Base-by-base conservation (phyloP, 2,888 invertebrate genomes). In the Caenorhabditis angaria region DNA sequence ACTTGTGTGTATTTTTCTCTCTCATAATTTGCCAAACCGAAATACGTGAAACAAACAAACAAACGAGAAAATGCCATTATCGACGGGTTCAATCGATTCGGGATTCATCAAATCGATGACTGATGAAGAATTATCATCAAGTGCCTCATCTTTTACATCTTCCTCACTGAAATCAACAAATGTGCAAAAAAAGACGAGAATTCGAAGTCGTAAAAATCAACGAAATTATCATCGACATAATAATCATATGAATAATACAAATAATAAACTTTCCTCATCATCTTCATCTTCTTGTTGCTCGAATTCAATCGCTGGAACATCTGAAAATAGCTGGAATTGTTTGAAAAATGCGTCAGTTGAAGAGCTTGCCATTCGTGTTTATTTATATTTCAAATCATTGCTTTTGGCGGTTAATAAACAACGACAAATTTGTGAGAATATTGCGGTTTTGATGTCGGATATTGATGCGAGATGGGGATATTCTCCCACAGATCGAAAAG, bases 301-400 rank as follows among this genome's bases (percentile, higher is more conserved):
- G 25, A 2, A 47, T 24, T 64, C 63, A 20, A 14, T 54, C n/a
- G 59, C 50, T 5, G n/a, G 50, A 18, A 22, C 28, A 18, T 8
- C 32, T 32, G 1, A 22, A 28, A n/a, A 48, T 22, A 6, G 18
- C 14, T 3, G 12, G 12, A 14, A 4, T 2, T 18, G 18, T 18
- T 12, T 41, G 1, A 28, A 22, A 18, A 50, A 10, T 24, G 10
- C 25, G 18, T 12, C 48, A 1, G 48, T 55, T n/a, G 77, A 77
- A 24, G 76, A 78, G 10, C 22, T 70, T 12, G 71, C 62, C 2
- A 20, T 66, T 10, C 76, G 74, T 6, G 59, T 78, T n/a, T 79
- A 77, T 35, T 41, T 77, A 12, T 75, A 79, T 55, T 79, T 79
- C 64, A 77, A 79, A 53, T 59, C 66, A 18, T 62, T 79, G 20